A percentile compares a stretch with the other conserved stretches of the same genome.
These are phyloP conservation scores for Neoarius graeffei DNA, from an alignment of 2,113 vertebrate species.

Conservation along the genomic window DNA sequence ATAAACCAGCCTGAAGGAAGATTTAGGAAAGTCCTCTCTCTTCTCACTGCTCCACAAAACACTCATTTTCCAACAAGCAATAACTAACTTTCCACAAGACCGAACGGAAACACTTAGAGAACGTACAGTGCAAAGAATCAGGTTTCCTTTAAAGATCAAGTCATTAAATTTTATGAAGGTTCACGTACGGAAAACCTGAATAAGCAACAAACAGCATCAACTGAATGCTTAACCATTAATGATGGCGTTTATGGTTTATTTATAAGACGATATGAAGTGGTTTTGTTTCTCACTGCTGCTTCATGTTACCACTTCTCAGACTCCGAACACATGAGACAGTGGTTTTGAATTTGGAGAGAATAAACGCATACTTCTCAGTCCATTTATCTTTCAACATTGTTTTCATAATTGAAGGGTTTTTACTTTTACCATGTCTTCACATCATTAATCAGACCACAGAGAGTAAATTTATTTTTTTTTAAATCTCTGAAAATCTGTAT, in stretches of 20 bases:
- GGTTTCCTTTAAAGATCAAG: not conserved
- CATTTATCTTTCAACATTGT: slow-evolving; percentile 3
- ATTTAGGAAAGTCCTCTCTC: not conserved
- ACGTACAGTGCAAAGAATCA: not conserved
- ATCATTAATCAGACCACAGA: not conserved
- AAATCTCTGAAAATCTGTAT: not conserved
- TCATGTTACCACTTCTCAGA: slow-evolving; percentile 10
- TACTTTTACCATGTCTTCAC: not conserved
- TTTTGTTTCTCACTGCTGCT: not conserved
- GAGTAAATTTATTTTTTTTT: not conserved
- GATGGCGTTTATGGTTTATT: not conserved
- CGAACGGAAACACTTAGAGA: not conserved
- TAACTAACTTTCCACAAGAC: not conserved
- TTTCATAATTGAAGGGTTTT: not conserved
- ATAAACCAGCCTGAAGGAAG: not conserved
- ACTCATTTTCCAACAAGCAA: not conserved
- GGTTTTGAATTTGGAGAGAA: slow-evolving; percentile 7
- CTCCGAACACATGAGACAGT: slow-evolving; percentile 15
- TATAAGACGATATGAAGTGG: not conserved
- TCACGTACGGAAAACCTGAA: not conserved
- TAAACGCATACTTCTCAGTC: slow-evolving; percentile 11
- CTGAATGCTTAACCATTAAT: not conserved
- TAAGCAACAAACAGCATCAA: not conserved
- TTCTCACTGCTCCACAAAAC: no score
- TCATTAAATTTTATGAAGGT: not conserved